These are phyloP conservation scores for Drosophila saltans DNA, from an alignment of 1,140 invertebrate species.

Conservation along the genomic window DNA sequence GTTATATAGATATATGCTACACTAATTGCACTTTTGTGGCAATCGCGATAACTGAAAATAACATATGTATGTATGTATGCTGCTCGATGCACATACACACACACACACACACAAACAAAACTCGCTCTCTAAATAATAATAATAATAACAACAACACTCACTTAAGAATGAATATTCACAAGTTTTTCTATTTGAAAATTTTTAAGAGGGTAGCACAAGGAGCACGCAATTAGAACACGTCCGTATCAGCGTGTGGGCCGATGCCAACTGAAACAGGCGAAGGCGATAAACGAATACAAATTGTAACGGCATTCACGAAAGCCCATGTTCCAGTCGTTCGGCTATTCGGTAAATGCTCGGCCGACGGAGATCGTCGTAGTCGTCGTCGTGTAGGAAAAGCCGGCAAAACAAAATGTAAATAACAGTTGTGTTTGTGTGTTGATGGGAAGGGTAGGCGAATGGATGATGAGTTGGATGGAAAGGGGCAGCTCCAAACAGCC, in stretches of 20 bases:
- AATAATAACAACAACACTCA: slow-evolving; percentile 24
- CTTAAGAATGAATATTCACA: slow-evolving; percentile 18
- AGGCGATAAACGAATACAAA: slow-evolving; percentile 32
- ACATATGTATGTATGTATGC: slow-evolving; percentile 14
- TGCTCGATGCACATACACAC: slow-evolving; percentile 33
- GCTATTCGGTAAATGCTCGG: slow-evolving; percentile 9
- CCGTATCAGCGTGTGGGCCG: slow-evolving; percentile 70
- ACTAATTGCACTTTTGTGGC: slow-evolving; percentile 73
- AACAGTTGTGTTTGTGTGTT: slow-evolving; percentile 40
- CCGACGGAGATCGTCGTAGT: slow-evolving; percentile 17
- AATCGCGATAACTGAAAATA: slow-evolving; percentile 79
- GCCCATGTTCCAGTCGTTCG: slow-evolving; percentile 14
- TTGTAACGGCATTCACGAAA: slow-evolving; percentile 55
- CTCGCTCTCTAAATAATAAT: not conserved
- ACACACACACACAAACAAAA: not conserved
- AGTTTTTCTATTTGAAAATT: slow-evolving; percentile 13
- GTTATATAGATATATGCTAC: slow-evolving; percentile 46
- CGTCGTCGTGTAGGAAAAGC: slow-evolving; percentile 53
- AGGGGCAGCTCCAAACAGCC: slow-evolving; percentile 31
- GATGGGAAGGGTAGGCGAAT: not conserved
- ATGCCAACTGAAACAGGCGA: slow-evolving; percentile 73
- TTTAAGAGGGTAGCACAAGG: slow-evolving; percentile 23
- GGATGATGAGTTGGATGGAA: not conserved
- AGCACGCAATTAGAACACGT: slow-evolving; percentile 45
- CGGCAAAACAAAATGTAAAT: slow-evolving; percentile 80